Percentiles rank a stretch among this genome's conserved stretches.
These are phyloP conservation scores for Dromaius novaehollandiae DNA, from an alignment of 2,113 vertebrate genomes.

Conservation along the genomic window DNA sequence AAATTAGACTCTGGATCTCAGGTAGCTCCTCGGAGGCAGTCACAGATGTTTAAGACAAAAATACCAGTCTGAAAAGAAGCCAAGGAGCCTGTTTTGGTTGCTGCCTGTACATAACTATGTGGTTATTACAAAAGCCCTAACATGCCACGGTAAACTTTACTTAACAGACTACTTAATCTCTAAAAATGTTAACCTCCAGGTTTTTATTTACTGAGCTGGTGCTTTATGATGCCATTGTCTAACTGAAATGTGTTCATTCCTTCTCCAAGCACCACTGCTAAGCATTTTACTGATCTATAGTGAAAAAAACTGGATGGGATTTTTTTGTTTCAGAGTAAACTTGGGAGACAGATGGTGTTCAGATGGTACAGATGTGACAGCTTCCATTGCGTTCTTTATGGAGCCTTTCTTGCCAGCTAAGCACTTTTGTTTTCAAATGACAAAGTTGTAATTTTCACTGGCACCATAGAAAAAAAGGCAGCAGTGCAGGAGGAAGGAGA, in stretches of 20 bases:
- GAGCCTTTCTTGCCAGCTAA: slow-evolving; percentile 44
- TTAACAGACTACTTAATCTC: slow-evolving; percentile 69
- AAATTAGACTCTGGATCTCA: background rate
- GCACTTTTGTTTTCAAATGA: slow-evolving; percentile 41
- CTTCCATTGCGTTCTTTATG: slow-evolving; percentile 57
- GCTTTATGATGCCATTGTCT: slow-evolving; percentile 57
- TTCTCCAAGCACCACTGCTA: slow-evolving; percentile 44
- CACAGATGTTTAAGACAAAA: background rate
- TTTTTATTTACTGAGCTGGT: slow-evolving; percentile 42
- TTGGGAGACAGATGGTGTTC: slow-evolving; percentile 70
- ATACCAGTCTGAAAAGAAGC: background rate
- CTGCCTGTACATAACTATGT: background rate
- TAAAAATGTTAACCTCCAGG: slow-evolving; percentile 59
- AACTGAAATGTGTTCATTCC: slow-evolving; percentile 66
- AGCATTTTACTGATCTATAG: slow-evolving; percentile 57
- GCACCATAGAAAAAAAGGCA: background rate
- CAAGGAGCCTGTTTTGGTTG: background rate
- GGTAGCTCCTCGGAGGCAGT: background rate
- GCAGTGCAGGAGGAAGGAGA: background rate
- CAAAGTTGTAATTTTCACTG: slow-evolving; percentile 14
- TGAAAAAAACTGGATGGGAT: slow-evolving; percentile 43
- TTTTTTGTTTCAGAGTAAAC: slow-evolving; percentile 53
- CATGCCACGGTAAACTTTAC: slow-evolving; percentile 47
- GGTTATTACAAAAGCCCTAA: background rate
- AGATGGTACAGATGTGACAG: slow-evolving; percentile 65